Conservation (phyloP, 2,888 invertebrate species). For the Minunthozetes semirufus region DNA sequence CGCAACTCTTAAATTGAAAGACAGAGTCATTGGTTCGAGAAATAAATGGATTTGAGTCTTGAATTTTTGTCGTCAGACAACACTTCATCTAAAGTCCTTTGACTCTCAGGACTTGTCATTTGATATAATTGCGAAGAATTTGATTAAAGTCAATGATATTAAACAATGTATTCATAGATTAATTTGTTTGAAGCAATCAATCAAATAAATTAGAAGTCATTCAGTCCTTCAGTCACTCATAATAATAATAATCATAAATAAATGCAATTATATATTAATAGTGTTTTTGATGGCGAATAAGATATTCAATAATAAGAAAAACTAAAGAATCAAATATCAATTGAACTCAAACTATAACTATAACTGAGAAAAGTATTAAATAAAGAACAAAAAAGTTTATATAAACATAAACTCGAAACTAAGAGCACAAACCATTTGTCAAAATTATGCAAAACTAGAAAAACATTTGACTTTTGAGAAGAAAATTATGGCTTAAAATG, state of each 20-base stretch:
- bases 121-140: not conserved
- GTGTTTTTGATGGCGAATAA: not conserved
- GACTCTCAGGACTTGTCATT: not conserved
- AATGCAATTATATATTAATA: not conserved
- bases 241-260: not conserved
- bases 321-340: not conserved
- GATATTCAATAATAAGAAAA: not conserved
- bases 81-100: not conserved
- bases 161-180: not conserved
- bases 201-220: not conserved
- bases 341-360: not conserved
- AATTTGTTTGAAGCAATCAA: constrained; percentile 10
- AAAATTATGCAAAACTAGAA: not conserved
- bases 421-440: not conserved
- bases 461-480: not conserved
- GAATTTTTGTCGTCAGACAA: not conserved
- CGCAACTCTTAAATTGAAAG: not conserved
- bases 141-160: constrained; percentile 12
- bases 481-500: not conserved
- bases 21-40: not conserved
- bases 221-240: not conserved
- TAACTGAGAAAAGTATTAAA: constrained; percentile 5
- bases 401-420: not conserved
- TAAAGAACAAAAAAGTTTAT: not conserved
- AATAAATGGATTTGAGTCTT: not conserved